Evolutionary conservation across 2,888 invertebrate genomes (phyloP).

Genomic region (Axea sp.): DNA sequence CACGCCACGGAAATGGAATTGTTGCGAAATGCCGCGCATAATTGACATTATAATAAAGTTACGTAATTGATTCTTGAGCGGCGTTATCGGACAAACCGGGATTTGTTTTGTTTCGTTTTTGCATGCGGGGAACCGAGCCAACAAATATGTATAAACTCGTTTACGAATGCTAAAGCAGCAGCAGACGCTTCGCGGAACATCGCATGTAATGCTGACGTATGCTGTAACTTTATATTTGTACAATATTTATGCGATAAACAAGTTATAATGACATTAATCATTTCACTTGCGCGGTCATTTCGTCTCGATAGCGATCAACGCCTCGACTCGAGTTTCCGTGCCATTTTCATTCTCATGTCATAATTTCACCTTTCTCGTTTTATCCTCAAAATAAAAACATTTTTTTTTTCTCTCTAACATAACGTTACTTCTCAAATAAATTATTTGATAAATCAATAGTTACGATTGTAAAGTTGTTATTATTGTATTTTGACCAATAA

Average conservation of each 20-base stretch:
- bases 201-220: constrained; percentile 19
- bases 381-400: too few relatives aligned
- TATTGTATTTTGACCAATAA: too few relatives aligned
- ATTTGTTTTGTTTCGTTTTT: constrained; percentile 35
- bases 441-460: too few relatives aligned
- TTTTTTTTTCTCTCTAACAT: too few relatives aligned
- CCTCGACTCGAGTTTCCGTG: background rate
- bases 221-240: constrained; percentile 34
- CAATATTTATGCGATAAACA: constrained; percentile 34
- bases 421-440: too few relatives aligned
- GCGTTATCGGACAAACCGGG: constrained; percentile 17
- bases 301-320: constrained; percentile 12
- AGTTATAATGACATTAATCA: constrained; percentile 38
- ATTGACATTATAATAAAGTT: constrained; percentile 28
- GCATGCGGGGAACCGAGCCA: background rate
- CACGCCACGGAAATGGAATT: constrained; percentile 10
- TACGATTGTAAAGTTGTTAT: too few relatives aligned
- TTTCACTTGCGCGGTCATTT: constrained; percentile 21
- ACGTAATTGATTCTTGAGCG: constrained; percentile 29
- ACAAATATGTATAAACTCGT: constrained; percentile 23
- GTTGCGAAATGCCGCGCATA: constrained; percentile 16
- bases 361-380: too few relatives aligned
- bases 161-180: constrained; percentile 16
- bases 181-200: constrained; percentile 7
- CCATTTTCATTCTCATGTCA: too few relatives aligned